These are phyloP conservation scores for Lathronympha strigana DNA, from an alignment of 2,888 invertebrate genomes.

Conservation along the genomic window DNA sequence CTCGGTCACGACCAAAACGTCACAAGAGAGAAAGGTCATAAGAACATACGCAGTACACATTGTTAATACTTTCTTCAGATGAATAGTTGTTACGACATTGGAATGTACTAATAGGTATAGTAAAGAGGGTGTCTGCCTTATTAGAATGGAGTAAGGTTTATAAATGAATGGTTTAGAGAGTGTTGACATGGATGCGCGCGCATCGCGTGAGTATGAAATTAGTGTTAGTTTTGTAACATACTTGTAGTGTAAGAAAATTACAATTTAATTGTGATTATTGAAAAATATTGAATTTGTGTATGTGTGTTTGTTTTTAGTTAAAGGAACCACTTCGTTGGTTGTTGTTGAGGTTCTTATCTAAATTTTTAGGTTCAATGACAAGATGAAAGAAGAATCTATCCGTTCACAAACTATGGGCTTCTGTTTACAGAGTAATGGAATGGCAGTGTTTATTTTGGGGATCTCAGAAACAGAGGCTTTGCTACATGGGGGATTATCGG, in stretches of 20 bases:
- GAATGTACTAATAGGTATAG: not conserved
- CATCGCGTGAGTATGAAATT: conserved; percentile 15
- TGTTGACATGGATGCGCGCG: not conserved
- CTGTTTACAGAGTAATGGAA: no score
- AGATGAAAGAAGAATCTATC: no score
- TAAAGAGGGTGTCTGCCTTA: not conserved
- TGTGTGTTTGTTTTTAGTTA: no score
- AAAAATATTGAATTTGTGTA: no score
- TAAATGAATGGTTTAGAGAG: not conserved
- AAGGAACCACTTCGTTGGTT: no score
- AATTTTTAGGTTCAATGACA: no score
- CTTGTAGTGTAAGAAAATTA: conserved; percentile 3
- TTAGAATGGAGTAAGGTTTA: not conserved
- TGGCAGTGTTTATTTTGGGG: no score
- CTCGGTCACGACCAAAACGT: conserved; percentile 11
- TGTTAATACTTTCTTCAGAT: not conserved
- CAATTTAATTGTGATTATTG: not conserved
- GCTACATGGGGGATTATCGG: no score
- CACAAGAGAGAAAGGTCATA: conserved; percentile 1
- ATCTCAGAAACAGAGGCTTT: no score
- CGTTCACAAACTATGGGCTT: no score
- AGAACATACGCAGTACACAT: not conserved
- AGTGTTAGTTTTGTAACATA: not conserved
- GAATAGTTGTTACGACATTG: not conserved
- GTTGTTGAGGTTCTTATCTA: no score